Conservation (phyloP, 2,113 vertebrate genomes). For the Cyphomyrus discorhynchus region DNA sequence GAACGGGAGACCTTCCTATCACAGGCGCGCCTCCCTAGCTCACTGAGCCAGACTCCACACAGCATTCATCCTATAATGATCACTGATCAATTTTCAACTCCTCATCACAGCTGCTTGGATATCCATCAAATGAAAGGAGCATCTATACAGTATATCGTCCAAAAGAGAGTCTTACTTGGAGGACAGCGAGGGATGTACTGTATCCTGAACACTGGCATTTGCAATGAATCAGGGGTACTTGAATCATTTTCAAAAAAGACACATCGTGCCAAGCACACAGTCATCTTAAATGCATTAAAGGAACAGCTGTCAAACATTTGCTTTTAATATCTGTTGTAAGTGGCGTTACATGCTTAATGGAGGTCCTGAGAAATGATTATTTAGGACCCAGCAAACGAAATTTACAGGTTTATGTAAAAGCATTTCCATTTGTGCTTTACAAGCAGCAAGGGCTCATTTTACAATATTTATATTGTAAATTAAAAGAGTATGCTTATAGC, state of each 20-base stretch:
- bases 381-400: not conserved
- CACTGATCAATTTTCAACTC: not conserved
- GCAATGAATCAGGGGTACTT: not conserved
- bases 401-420: not conserved
- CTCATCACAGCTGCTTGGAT: not conserved
- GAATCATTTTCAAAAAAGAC: conserved; percentile 3
- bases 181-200: not conserved
- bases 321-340: not conserved
- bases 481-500: conserved; percentile 5
- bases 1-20: not conserved
- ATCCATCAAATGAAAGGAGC: not conserved
- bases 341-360: not conserved
- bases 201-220: not conserved
- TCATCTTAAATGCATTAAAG: conserved; percentile 1
- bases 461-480: not conserved
- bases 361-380: not conserved
- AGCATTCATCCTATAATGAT: not conserved
- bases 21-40: not conserved
- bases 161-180: not conserved
- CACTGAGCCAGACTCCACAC: not conserved
- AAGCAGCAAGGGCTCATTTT: not conserved
- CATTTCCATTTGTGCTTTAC: conserved; percentile 8
- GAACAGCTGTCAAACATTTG: not conserved
- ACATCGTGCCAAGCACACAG: not conserved
- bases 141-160: not conserved